These are phyloP conservation scores for Erythrocercus mccallii DNA, from an alignment of 2,113 vertebrate species.

Conservation along the genomic window DNA sequence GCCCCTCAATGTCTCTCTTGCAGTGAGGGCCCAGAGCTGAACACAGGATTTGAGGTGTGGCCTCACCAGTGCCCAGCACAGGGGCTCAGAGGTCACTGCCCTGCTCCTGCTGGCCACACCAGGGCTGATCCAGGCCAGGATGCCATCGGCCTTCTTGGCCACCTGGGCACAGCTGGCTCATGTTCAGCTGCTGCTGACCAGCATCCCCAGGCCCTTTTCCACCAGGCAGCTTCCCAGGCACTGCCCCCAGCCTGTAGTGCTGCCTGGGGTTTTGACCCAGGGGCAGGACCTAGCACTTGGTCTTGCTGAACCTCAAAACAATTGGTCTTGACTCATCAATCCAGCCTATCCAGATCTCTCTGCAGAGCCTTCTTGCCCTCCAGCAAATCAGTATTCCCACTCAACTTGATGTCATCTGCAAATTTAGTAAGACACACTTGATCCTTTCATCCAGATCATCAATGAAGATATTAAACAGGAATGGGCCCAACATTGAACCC, in stretches of 20 bases:
- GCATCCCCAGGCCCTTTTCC: neutral
- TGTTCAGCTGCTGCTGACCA: neutral
- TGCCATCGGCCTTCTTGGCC: neutral
- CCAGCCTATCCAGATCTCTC: neutral
- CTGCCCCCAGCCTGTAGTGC: rapidly evolving
- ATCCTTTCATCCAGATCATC: neutral
- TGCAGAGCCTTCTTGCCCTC: neutral
- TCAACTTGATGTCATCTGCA: neutral
- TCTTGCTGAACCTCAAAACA: neutral
- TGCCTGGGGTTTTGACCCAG: neutral
- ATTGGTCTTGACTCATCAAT: rapidly evolving
- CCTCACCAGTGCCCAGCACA: neutral
- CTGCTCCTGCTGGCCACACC: neutral
- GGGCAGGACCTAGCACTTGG: neutral
- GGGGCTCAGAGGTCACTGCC: neutral
- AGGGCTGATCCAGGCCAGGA: neutral
- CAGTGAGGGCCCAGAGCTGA: neutral
- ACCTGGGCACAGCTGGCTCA: neutral
- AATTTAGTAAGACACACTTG: neutral
- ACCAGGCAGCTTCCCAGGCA: rapidly evolving
- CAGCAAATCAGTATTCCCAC: neutral
- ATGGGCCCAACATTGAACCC: neutral
- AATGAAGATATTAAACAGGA: neutral
- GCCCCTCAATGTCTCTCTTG: neutral
- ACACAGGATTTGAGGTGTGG: neutral